Conservation (phyloP, 2,888 invertebrate genomes). For the Scaptomyza caliginosa region DNA sequence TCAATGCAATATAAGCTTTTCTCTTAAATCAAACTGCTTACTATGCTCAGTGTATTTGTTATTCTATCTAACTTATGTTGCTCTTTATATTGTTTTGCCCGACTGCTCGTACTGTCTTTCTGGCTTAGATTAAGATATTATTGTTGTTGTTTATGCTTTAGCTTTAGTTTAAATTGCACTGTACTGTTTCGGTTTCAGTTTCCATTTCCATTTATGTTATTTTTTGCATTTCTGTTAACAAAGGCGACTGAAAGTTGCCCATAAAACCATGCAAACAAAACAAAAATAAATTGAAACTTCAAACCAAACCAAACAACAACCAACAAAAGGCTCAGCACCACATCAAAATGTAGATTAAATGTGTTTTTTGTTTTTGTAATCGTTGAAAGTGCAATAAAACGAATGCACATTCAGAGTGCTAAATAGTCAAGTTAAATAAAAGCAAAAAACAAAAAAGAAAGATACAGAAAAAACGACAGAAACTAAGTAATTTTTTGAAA, state of each 20-base stretch:
- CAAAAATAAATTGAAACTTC: constrained; percentile 1
- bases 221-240: constrained; percentile 50
- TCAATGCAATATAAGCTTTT: neutral
- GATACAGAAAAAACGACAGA: constrained; percentile 16
- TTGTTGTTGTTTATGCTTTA: constrained; percentile 42
- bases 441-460: constrained; percentile 1
- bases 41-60: constrained; percentile 1
- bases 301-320: constrained; percentile 18
- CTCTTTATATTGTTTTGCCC: neutral
- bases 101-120: constrained; percentile 39
- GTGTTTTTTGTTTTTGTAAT: constrained; percentile 7
- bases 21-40: neutral
- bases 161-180: constrained; percentile 31
- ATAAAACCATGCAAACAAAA: constrained; percentile 17
- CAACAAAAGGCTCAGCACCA: neutral
- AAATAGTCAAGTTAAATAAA: constrained; percentile 7
- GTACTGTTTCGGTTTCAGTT: constrained; percentile 21
- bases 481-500: constrained; percentile 9
- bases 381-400: constrained; percentile 48
- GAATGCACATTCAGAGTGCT: constrained; percentile 12
- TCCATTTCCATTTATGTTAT: constrained; percentile 33
- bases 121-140: constrained; percentile 47
- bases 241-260: constrained; percentile 48
- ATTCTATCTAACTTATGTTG: constrained; percentile 1
- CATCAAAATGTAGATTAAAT: constrained; percentile 6